A percentile compares a stretch with the other conserved stretches of the same genome.
phyloP scores from a whole-genome alignment of 2,797 vertebrate genomes.

The Aeoliscus strigatus region DNA sequence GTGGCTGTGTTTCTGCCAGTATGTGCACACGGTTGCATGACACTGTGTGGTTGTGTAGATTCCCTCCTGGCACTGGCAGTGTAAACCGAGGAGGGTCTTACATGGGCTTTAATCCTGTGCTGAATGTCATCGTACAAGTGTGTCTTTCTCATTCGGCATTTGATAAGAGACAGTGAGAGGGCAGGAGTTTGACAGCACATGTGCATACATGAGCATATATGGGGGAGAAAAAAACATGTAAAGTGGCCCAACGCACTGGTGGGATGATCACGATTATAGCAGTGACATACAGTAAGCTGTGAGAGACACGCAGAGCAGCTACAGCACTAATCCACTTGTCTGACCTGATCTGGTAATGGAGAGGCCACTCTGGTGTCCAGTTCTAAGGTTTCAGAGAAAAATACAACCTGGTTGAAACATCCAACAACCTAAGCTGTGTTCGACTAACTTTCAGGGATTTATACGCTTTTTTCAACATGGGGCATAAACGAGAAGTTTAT shows the following conservation, averaged over 20 bases:
- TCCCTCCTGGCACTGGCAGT: slow-evolving; percentile 72
- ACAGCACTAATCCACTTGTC: slow-evolving; percentile 57
- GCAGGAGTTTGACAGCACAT: slow-evolving; percentile 15
- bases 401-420: slow-evolving; percentile 42
- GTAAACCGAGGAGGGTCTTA: slow-evolving; percentile 84
- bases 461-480: slow-evolving; percentile 25
- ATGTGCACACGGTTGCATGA: slow-evolving; percentile 47
- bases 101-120: slow-evolving; percentile 80
- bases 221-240: slow-evolving; percentile 16
- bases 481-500: slow-evolving; percentile 49
- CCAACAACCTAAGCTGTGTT: slow-evolving; percentile 37
- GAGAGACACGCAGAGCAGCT: slow-evolving; percentile 46
- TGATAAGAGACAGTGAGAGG: slow-evolving; percentile 71
- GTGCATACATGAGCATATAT: slow-evolving; percentile 18
- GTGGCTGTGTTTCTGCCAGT: slow-evolving; percentile 28
- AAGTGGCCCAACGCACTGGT: slow-evolving; percentile 32
- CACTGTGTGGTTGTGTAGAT: slow-evolving; percentile 65
- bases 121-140: slow-evolving; percentile 83
- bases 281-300: slow-evolving; percentile 43
- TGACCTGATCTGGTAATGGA: slow-evolving; percentile 56
- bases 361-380: slow-evolving; percentile 38
- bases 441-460: slow-evolving; percentile 29
- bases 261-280: slow-evolving; percentile 43
- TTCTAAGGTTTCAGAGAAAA: slow-evolving; percentile 58
- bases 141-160: slow-evolving; percentile 72